Evolutionary conservation across 2,797 vertebrate species (phyloP), one percentile per base, ranked within the genome.

Genomic region (Pseudochromis fuscus): DNA sequence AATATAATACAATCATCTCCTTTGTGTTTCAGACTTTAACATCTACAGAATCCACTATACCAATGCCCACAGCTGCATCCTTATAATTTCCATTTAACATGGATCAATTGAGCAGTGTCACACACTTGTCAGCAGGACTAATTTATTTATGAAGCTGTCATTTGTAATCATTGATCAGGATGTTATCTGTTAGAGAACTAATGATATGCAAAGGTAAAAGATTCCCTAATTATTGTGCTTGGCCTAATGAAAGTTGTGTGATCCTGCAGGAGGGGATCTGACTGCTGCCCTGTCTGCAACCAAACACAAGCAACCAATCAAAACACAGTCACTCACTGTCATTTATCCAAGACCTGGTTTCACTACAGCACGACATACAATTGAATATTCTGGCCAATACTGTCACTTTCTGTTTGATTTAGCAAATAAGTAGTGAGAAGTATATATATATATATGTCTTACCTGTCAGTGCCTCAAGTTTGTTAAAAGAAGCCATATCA

Each of bases 61-160:
- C 11, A 37, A 31, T 55, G 19, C 30, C 57, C 10, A 18, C 49
- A 30, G 15, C 46, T 38, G 24, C 7, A 53, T 61, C 31, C 38
- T 42, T 72, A 55, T 70, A 61, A 63, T 91, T 92, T 92, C 85
- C 92, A 88, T 94, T 94, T 93, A 94, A 93, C 90, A 88, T 25
- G 40, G 65, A 88, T 81, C 94, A 88, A 95, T 95, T 92, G 94
- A 96, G 93, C 91, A 87, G 87, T 92, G 90, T 86, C 91, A 93
- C 91, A 83, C 82, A 87, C 88, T 93, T 93, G 94, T 92, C 94
- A 94, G 92, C 88, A 86, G 91, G 91, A 95, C 95, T 96, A 95
- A 96, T 96, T 96, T 96, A 96, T 96, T 96, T 96, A 96, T 96
- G 94, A 97, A 95, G 93, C 94, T 95, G 94, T 95, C 95, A 95